Base-by-base conservation (phyloP, 2,888 invertebrate species). In the Shargacucullia verbasci region DNA sequence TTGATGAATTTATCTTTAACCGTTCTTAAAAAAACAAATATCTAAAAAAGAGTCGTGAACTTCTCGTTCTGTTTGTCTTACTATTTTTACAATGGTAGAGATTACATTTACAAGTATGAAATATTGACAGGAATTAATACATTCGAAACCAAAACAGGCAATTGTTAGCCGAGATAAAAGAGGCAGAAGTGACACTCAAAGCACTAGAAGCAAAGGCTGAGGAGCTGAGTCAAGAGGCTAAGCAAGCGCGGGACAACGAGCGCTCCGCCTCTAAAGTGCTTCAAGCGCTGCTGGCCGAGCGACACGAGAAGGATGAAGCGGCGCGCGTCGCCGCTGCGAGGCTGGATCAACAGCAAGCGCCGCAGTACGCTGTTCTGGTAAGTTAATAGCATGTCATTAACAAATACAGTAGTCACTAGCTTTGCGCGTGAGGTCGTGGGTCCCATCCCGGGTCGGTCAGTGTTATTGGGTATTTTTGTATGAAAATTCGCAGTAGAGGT, bases 81-180 rank as follows among this genome's bases (percentile, higher is more conserved):
- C 20, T 20, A 20, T 20, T 20, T 20, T 20, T 20, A 20, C 4
- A 20, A 3, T 20, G 20, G 20, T 20, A 20, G 20, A n/a, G n/a
- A n/a, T n/a, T n/a, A n/a, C n/a, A 2, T 20, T 20, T 20, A 2
- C 2, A 20, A 20, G 4, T 20, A 20, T 20, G 20, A 20, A 20
- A 20, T 20, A 20, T 4, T 20, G 20, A 20, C 20, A 4, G 20
- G 20, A 20, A 20, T 20, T 20, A 20, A 10, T 7, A 12, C 20
- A 20, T 4, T 20, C 4, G 4, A 20, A 20, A 3, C 9, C 7
- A 20, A 8, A 9, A 34, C 63, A 89, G 89, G 33, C 88, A 89
- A 79, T 69, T 88, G 52, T 40, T 73, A 54, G 83, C 83, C 3
- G 94, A 95, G 67, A 84, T 95, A 29, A 54, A 73, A 12, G 91